phyloP scores from a whole-genome alignment of 2,113 vertebrate genomes.

The Canis aureus region DNA sequence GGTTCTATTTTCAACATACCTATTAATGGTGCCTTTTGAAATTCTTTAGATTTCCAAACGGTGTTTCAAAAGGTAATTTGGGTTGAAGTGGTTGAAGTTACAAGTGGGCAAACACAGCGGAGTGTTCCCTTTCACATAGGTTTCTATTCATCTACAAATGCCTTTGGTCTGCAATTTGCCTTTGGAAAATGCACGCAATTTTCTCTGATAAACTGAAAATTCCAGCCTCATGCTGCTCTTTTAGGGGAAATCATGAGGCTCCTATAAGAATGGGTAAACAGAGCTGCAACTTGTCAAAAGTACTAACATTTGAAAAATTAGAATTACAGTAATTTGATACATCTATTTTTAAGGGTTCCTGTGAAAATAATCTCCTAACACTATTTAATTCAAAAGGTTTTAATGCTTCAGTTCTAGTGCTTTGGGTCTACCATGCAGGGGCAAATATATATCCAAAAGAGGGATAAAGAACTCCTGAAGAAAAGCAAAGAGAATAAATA shows the following conservation, averaged over 20 bases:
- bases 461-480: neutral
- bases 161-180: slow-evolving; percentile 77
- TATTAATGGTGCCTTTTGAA: slow-evolving; percentile 56
- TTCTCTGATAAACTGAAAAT: slow-evolving; percentile 77
- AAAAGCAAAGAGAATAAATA: neutral
- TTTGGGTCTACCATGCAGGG: neutral
- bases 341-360: slow-evolving; percentile 63
- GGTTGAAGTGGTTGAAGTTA: slow-evolving; percentile 21
- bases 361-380: slow-evolving; percentile 70
- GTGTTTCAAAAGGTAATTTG: slow-evolving; percentile 68
- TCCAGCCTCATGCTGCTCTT: slow-evolving; percentile 73
- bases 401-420: neutral
- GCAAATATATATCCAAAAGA: neutral
- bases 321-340: slow-evolving; percentile 76
- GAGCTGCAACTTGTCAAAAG: slow-evolving; percentile 60
- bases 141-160: slow-evolving; percentile 77
- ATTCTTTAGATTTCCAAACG: slow-evolving; percentile 58
- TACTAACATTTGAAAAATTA: slow-evolving; percentile 71
- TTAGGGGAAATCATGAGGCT: slow-evolving; percentile 51
- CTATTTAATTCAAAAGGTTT: slow-evolving; percentile 53
- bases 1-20: slow-evolving; percentile 63
- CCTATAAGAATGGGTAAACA: slow-evolving; percentile 49
- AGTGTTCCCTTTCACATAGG: slow-evolving; percentile 57
- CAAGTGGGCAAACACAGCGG: slow-evolving; percentile 62
- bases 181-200: slow-evolving; percentile 71